A percentile compares a stretch with the other conserved stretches of the same genome.
phyloP scores from a whole-genome alignment of 2,113 vertebrate species.

The Nyctereutes procyonoides region DNA sequence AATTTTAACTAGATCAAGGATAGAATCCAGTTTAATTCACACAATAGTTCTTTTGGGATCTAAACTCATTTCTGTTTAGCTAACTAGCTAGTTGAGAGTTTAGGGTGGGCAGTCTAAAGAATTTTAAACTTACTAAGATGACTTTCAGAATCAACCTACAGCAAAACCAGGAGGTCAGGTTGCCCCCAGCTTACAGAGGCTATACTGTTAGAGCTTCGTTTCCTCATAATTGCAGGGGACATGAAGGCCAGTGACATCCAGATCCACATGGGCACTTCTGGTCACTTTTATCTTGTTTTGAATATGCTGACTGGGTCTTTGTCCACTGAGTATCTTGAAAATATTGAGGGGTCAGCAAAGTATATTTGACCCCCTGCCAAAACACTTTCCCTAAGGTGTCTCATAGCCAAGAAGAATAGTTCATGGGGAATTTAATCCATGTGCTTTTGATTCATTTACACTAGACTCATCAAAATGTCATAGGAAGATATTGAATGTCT shows the following conservation, averaged over 20 bases:
- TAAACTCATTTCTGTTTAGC: not conserved
- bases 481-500: not conserved
- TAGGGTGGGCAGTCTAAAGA: not conserved
- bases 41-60: not conserved
- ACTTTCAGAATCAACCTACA: not conserved
- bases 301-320: not conserved
- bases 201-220: not conserved
- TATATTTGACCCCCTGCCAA: not conserved
- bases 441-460: constrained; percentile 55
- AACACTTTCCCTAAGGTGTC: not conserved
- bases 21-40: not conserved
- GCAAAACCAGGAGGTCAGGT: not conserved
- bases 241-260: not conserved
- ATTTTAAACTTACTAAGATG: not conserved
- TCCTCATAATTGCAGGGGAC: not conserved
- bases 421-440: constrained; percentile 51
- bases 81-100: not conserved
- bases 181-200: not conserved
- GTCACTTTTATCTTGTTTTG: not conserved
- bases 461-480: constrained; percentile 56
- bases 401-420: not conserved
- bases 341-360: not conserved
- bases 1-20: not conserved
- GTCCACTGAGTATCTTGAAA: not conserved
- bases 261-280: not conserved